phyloP scores from a whole-genome alignment of 2,113 vertebrate species.

The Mixornis gularis region DNA sequence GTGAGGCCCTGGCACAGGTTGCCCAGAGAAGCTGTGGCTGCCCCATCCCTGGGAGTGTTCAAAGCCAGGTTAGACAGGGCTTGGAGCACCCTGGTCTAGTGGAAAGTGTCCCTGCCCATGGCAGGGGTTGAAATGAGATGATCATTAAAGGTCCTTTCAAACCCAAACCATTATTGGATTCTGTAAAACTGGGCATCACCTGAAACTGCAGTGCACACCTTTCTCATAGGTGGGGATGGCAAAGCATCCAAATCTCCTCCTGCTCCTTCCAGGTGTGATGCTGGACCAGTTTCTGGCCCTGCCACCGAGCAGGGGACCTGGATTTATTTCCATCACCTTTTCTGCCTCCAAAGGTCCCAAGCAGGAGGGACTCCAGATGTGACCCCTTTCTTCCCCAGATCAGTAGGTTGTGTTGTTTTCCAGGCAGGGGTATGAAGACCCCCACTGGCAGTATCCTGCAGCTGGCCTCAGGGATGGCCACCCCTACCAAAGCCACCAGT shows the following conservation, averaged over 20 bases:
- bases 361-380: neutral
- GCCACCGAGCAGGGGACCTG: neutral
- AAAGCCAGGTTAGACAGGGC: too few relatives aligned
- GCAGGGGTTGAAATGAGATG: neutral
- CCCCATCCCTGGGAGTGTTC: neutral
- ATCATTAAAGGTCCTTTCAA: neutral
- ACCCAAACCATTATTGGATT: neutral
- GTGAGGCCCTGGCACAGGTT: neutral
- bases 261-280: neutral
- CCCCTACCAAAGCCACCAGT: neutral
- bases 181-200: too few relatives aligned
- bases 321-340: neutral
- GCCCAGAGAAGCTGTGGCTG: neutral
- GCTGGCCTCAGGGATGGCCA: neutral
- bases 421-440: constrained; percentile 55
- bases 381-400: neutral
- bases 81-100: neutral
- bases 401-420: neutral
- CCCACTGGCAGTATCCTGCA: neutral
- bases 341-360: neutral
- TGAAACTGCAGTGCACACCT: neutral
- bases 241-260: neutral
- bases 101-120: neutral
- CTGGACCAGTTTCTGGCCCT: neutral
- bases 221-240: neutral